Base-by-base conservation (phyloP, 2,888 invertebrate species). In the Apamea sordens region DNA sequence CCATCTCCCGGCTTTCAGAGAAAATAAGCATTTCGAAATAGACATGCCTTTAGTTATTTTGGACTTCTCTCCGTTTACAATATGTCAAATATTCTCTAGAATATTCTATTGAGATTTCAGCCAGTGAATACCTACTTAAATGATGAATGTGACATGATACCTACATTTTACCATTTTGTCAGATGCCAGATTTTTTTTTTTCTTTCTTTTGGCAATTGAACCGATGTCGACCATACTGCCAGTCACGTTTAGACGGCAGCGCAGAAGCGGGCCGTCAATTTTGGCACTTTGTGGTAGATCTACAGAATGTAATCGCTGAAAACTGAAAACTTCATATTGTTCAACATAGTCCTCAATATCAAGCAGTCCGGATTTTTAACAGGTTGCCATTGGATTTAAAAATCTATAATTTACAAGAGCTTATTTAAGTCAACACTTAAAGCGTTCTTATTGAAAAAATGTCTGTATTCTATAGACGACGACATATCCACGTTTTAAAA, bases 1-100 rank as follows among this genome's bases (percentile, higher is more conserved):
- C 59, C 36, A 59, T 61, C 76, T 28, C 67, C 50, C 47, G 41
- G 53, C 74, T 77, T 73, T 72, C 13, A 67, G n/a, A 67, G 73
- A 87, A 77, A 84, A 80, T 77, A 84, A 75, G 74, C 61, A 24
- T 67, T 64, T 80, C n/a, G 11, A 80, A 85, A 87, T 77, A 84
- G 73, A 72, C 36, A 28, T 47, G 71, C 10, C 32, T 63, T 77
- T 32, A 71, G 71, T 79, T 86, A 85, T 83, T 85, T 86, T 79
- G 2, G 53, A 67, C 32, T 36, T 59, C 28, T 86, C n/a, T 53
- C n/a, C 0, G 18, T 28, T n/a, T 28, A 47, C 73, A 75, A 72
- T 65, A 28, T 56, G 44, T 68, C 41, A n/a, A 50, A 63, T 13
- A 41, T 56, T 61, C 41, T 41, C 61, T 63, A 28, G 61, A 63